phyloP scores from a whole-genome alignment of 2,888 invertebrate genomes.

The Cantharis nigra region DNA sequence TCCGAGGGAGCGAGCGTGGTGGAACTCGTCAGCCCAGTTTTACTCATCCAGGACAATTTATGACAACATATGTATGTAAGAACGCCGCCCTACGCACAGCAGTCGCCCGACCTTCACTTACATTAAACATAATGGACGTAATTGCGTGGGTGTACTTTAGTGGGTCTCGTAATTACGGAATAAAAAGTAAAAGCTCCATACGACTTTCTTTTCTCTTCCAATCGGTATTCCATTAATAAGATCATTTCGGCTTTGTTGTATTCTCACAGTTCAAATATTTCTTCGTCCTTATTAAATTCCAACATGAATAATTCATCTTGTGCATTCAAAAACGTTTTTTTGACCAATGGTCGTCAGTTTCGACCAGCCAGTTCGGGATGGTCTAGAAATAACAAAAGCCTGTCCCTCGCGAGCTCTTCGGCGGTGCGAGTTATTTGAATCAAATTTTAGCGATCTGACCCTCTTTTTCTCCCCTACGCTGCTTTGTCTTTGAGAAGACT shows the following conservation, averaged over 20 bases:
- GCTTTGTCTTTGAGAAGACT: background rate
- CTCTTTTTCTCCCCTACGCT: background rate
- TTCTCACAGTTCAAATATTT: background rate
- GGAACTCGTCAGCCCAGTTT: slow-evolving; percentile 8
- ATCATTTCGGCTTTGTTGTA: background rate
- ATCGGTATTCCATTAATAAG: background rate
- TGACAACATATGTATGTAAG: slow-evolving; percentile 8
- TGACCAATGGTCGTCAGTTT: too few relatives aligned
- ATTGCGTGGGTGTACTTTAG: background rate
- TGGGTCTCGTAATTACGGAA: background rate
- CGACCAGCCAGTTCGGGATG: background rate
- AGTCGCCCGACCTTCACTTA: background rate
- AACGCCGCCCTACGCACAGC: slow-evolving; percentile 12
- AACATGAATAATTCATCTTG: background rate
- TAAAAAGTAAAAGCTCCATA: background rate
- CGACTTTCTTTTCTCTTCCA: background rate
- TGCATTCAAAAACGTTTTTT: background rate
- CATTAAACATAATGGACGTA: background rate
- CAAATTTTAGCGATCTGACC: background rate
- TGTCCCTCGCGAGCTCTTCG: background rate
- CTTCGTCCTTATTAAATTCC: background rate
- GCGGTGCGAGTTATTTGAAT: background rate
- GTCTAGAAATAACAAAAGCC: background rate
- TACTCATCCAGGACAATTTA: slow-evolving; percentile 10
- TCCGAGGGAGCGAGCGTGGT: background rate